Conservation (phyloP, 2,113 vertebrate genomes). For the Monopterus albus region DNA sequence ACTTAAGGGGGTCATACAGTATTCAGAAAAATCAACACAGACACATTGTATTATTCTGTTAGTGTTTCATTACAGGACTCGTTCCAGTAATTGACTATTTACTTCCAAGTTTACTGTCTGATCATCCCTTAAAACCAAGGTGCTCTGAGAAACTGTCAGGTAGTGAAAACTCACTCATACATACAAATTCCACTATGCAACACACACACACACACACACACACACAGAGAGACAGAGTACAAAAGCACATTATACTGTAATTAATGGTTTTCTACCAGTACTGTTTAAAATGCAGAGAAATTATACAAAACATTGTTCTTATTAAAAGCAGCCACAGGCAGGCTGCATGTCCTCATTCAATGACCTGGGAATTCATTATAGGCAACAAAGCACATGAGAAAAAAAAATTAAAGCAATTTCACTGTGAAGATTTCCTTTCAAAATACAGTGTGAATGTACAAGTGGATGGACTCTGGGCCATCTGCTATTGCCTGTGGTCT, state of each 20-base stretch:
- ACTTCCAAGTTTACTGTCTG: background rate
- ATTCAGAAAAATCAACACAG: too few species aligned
- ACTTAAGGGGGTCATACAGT: background rate
- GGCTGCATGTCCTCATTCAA: background rate
- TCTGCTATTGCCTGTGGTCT: slow-evolving; percentile 29
- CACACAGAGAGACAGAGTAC: background rate
- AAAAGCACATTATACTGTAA: background rate
- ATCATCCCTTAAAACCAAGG: background rate
- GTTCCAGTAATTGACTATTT: background rate
- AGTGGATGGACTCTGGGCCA: slow-evolving; percentile 13
- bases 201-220: background rate
- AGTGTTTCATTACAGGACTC: background rate
- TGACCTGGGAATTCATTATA: slow-evolving; percentile 38
- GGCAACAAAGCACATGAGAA: slow-evolving; percentile 16
- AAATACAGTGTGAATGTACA: slow-evolving; percentile 8
- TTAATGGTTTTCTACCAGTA: background rate
- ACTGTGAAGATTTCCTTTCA: slow-evolving; percentile 23
- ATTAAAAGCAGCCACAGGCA: background rate
- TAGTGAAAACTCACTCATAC: background rate
- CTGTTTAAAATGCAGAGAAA: slow-evolving; percentile 11
- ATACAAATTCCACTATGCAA: background rate
- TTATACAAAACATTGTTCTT: slow-evolving; percentile 9
- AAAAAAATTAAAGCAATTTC: slow-evolving; percentile 10
- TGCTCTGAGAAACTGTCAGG: too few species aligned
- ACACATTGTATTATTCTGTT: background rate